These are phyloP conservation scores for Brachypteracias leptosomus DNA, from an alignment of 2,113 vertebrate genomes.

Conservation along the genomic window DNA sequence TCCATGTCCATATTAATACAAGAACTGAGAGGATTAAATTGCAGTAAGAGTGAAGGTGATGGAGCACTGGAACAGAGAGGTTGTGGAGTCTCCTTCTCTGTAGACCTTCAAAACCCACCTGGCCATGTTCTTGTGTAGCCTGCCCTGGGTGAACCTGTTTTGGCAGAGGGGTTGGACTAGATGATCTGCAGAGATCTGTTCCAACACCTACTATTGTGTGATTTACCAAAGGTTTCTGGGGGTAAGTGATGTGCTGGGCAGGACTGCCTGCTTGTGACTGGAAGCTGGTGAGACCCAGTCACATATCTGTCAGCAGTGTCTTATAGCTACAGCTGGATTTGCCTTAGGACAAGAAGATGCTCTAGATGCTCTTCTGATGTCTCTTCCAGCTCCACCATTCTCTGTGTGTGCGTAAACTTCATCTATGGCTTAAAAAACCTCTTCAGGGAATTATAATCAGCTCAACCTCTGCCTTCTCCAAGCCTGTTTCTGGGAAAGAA, in stretches of 20 bases:
- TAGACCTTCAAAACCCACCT: too few species aligned
- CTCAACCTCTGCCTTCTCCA: neutral
- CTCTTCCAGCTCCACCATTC: neutral
- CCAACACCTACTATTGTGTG: too few species aligned
- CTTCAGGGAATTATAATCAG: neutral
- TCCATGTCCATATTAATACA: neutral
- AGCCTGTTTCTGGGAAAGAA: conserved; percentile 32
- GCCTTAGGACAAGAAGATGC: neutral
- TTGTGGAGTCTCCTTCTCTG: too few species aligned
- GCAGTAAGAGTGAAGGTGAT: too few species aligned
- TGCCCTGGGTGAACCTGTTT: too few species aligned
- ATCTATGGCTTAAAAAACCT: neutral
- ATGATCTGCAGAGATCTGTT: too few species aligned
- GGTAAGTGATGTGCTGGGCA: neutral
- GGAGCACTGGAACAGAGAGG: too few species aligned
- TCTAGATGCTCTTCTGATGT: neutral
- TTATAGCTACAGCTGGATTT: conserved; percentile 1
- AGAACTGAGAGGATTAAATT: neutral
- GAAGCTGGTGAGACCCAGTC: neutral
- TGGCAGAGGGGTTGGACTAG: too few species aligned
- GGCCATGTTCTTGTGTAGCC: too few species aligned
- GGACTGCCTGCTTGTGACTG: neutral
- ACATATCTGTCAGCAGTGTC: neutral
- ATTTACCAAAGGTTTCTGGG: neutral
- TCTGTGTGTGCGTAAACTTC: neutral